These are phyloP conservation scores for Caradrina kadenii DNA, from an alignment of 2,888 invertebrate species.

Conservation along the genomic window DNA sequence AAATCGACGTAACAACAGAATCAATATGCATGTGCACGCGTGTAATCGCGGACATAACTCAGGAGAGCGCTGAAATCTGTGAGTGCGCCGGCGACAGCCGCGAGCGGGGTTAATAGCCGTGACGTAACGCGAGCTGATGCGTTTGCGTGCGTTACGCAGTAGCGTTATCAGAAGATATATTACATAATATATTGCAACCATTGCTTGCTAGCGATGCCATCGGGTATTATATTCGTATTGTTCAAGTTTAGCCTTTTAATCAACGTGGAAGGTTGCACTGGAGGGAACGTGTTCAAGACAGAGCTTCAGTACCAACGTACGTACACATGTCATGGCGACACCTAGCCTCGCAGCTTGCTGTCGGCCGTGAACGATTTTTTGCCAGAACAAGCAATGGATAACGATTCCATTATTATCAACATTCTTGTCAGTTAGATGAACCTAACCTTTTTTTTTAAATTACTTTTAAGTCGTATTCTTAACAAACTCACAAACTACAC, in stretches of 20 bases:
- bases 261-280: not conserved
- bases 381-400: too few relatives aligned
- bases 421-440: too few relatives aligned
- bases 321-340: too few relatives aligned
- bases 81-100: conserved; percentile 45
- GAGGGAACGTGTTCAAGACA: too few relatives aligned
- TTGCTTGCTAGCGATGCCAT: not conserved
- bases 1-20: conserved; percentile 27
- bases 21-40: conserved; percentile 37
- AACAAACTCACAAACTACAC: not conserved
- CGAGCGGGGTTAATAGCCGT: conserved; percentile 40
- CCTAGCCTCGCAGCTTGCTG: too few relatives aligned
- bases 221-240: not conserved
- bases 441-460: too few relatives aligned
- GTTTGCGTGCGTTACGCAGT: conserved; percentile 2
- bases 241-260: not conserved
- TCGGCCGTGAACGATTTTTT: too few relatives aligned
- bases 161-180: not conserved
- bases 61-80: conserved; percentile 39
- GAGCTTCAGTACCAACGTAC: too few relatives aligned
- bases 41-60: conserved; percentile 32
- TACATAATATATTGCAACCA: not conserved
- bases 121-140: conserved; percentile 22
- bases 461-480: not conserved
- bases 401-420: too few relatives aligned